A percentile compares a stretch with the other conserved stretches of the same genome.
Evolutionary conservation across 1,140 invertebrate species (phyloP).

Genomic region (Trachymyrmex cornetzi): DNA sequence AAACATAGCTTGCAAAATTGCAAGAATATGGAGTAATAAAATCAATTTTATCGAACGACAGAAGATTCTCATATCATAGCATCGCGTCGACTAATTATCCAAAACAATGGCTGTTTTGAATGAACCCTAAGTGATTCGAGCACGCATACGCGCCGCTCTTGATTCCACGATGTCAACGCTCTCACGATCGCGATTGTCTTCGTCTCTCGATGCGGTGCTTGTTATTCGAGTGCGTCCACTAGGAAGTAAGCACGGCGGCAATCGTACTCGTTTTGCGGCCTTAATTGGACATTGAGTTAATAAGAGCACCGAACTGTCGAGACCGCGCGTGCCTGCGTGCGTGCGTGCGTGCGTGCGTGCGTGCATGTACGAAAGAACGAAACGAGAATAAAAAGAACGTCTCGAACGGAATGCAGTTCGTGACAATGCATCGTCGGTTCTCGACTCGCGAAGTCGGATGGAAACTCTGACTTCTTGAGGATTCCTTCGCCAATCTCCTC

Average conservation of each 20-base stretch:
- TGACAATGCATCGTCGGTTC: not conserved
- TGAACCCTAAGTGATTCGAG: constrained; percentile 35
- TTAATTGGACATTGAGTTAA: constrained; percentile 52
- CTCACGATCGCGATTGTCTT: constrained; percentile 23
- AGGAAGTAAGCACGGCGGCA: constrained; percentile 41
- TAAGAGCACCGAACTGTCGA: constrained; percentile 46
- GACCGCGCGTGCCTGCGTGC: not conserved
- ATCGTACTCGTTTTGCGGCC: constrained; percentile 17
- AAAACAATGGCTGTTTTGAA: not conserved
- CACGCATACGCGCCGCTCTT: not conserved
- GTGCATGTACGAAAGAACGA: not conserved
- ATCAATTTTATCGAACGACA: not conserved
- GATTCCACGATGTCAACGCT: constrained; percentile 47
- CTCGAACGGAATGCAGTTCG: constrained; percentile 7
- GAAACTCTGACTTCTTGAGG: not conserved
- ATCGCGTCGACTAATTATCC: not conserved
- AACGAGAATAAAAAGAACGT: constrained; percentile 1
- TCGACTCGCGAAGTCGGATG: not conserved
- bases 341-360: constrained; percentile 3
- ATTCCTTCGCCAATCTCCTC: not conserved
- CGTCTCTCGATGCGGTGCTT: not conserved
- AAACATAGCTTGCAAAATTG: not conserved
- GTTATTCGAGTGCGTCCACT: constrained; percentile 46
- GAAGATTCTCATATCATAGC: not conserved
- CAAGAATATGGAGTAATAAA: not conserved